Percentiles rank a stretch among this genome's conserved stretches.
These are phyloP conservation scores for Rhombomys opimus DNA, from an alignment of 2,113 vertebrate genomes.

Conservation along the genomic window DNA sequence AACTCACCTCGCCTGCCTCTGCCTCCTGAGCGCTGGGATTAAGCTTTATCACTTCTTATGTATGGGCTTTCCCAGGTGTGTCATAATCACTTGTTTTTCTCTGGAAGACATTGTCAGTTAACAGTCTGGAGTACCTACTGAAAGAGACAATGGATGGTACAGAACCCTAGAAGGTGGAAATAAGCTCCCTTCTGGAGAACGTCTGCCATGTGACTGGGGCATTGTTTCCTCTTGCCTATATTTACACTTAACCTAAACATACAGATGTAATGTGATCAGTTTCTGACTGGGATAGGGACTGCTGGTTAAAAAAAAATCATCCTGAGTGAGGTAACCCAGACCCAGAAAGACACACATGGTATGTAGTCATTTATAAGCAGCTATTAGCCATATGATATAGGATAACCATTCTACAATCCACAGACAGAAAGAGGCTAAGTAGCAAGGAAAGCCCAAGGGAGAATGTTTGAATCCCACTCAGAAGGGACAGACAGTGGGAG, in stretches of 20 bases:
- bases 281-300: constrained; percentile 28
- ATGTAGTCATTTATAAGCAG: no score
- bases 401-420: no score
- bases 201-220: background rate
- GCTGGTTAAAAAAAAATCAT: background rate
- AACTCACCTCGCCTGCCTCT: no score
- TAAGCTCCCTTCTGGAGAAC: background rate
- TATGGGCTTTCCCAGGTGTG: background rate
- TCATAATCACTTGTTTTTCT: background rate
- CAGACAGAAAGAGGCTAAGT: no score
- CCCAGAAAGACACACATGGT: no score
- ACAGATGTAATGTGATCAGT: background rate
- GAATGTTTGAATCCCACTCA: no score
- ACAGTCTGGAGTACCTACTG: background rate
- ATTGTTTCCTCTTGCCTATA: background rate
- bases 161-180: background rate
- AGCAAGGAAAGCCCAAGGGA: no score
- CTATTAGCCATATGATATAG: no score
- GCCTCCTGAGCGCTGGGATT: no score
- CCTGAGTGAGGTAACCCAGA: no score
- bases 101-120: background rate
- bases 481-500: no score
- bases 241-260: background rate
- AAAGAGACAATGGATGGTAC: background rate
- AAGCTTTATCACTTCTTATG: background rate